Percentiles rank a stretch among this genome's conserved stretches.
These are phyloP conservation scores for Ichneumoninae sp. DNA, from an alignment of 2,888 invertebrate genomes.

Conservation along the genomic window DNA sequence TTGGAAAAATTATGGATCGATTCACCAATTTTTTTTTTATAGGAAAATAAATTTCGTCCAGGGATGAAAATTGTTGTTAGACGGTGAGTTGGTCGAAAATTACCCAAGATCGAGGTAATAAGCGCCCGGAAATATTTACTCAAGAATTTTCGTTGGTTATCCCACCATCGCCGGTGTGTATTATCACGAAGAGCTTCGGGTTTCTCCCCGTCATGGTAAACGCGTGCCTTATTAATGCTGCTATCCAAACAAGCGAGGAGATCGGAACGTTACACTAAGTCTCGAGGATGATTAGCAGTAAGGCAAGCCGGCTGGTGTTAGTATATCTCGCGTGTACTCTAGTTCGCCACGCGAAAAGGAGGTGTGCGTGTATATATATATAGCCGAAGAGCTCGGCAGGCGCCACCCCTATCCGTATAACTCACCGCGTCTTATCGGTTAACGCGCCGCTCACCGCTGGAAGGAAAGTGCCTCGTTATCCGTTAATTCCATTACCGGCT, in stretches of 20 bases:
- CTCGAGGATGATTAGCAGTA: slow-evolving; percentile 60
- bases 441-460: slow-evolving; percentile 70
- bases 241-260: slow-evolving; percentile 14
- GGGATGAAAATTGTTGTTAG: neutral
- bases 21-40: neutral
- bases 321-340: slow-evolving; percentile 27
- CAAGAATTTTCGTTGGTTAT: slow-evolving; percentile 18
- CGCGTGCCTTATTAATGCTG: slow-evolving; percentile 32
- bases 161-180: neutral
- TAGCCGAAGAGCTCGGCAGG: slow-evolving; percentile 34
- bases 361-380: neutral
- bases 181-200: slow-evolving; percentile 17
- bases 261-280: slow-evolving; percentile 22
- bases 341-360: slow-evolving; percentile 41
- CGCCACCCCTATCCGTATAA: slow-evolving; percentile 60
- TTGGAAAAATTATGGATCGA: neutral
- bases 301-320: slow-evolving; percentile 34
- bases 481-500: slow-evolving; percentile 75
- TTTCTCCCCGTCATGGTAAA: slow-evolving; percentile 5
- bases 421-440: slow-evolving; percentile 71
- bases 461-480: slow-evolving; percentile 73
- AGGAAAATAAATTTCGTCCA: too few species aligned
- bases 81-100: neutral
- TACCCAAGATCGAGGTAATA: neutral
- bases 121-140: slow-evolving; percentile 1